Percentiles rank a stretch among this genome's conserved stretches.
Evolutionary conservation across 2,888 invertebrate species (phyloP).

Genomic region (Scaeva pyrastri): DNA sequence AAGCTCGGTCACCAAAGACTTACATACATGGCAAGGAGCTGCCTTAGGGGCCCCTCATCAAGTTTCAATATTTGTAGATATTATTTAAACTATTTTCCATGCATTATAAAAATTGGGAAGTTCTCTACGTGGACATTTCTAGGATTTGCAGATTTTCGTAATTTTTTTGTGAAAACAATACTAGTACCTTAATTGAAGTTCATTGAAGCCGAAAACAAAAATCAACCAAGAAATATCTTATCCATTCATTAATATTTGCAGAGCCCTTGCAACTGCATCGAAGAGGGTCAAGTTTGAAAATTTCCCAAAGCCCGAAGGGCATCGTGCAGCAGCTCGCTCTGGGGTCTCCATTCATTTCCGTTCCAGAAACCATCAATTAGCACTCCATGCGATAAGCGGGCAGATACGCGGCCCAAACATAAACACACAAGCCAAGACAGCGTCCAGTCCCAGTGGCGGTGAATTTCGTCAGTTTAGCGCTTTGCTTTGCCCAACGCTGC

Average conservation of each 20-base stretch:
- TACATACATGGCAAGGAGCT: no score
- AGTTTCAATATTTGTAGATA: no score
- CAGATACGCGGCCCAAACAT: slow-evolving; percentile 73
- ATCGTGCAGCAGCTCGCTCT: not conserved
- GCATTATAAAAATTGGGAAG: no score
- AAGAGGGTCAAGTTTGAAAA: slow-evolving; percentile 7
- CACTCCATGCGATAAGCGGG: slow-evolving; percentile 69
- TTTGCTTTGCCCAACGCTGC: slow-evolving; percentile 23
- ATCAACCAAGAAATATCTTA: not conserved
- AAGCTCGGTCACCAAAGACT: no score
- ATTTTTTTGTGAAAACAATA: no score
- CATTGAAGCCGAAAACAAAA: slow-evolving; percentile 17
- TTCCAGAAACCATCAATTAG: slow-evolving; percentile 72
- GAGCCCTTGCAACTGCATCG: slow-evolving; percentile 8
- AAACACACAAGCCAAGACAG: slow-evolving; percentile 55
- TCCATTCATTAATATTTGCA: slow-evolving; percentile 66
- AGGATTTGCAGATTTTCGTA: no score
- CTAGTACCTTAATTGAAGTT: not conserved
- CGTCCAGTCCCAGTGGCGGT: slow-evolving; percentile 39
- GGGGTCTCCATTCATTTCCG: slow-evolving; percentile 31
- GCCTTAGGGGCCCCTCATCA: no score
- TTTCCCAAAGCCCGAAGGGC: slow-evolving; percentile 42
- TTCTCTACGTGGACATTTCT: no score
- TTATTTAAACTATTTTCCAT: no score
- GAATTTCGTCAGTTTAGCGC: slow-evolving; percentile 62